Evolutionary conservation across 2,113 vertebrate genomes (phyloP), one percentile per base, ranked within the genome.

Genomic region (Bungarus multicinctus): DNA sequence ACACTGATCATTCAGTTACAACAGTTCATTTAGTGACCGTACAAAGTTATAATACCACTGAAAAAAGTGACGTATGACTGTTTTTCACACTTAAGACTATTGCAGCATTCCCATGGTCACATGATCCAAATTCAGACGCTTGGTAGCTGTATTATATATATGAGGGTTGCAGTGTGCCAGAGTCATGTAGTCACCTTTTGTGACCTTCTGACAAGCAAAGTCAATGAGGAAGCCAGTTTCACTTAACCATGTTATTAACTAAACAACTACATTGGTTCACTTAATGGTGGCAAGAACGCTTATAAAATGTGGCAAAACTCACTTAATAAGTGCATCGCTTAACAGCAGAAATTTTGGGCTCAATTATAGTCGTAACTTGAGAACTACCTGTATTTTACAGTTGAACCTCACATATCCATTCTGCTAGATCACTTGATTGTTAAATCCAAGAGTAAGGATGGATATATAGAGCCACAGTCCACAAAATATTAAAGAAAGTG

Each of bases 401-500:
- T 39, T 22, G 27, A 85, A 86, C 9, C 16, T 45, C n/a, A 52
- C 52, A 86, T 4, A 90, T 90, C 57, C 4, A 16, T 93, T 93
- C 88, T 90, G 20, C 39, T 86, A 57, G 43, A 90, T 45, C 4
- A 27, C 69, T 86, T 52, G 89, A 57, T n/a, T 93, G 52, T 93
- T 86, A 60, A 22, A 86, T 3, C 11, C 88, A 12, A 60, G 43
- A 74, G 60, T 43, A 60, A 74, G 53, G 30, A 86, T 60, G 45
- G 43, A 60, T 74, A 60, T 54, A 64, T 60, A 90, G 88, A n/a
- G 43, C 27, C 39, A 60, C 25, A 89, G 43, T 50, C 64, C 45
- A 57, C 81, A 89, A 89, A 86, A 64, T 45, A 90, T 90, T 93
- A 90, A 93, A 93, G 53, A 58, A 89, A 52, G 69, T 93, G 52